phyloP scores from a whole-genome alignment of 2,113 vertebrate genomes.

The Pyrgilauda ruficollis region DNA sequence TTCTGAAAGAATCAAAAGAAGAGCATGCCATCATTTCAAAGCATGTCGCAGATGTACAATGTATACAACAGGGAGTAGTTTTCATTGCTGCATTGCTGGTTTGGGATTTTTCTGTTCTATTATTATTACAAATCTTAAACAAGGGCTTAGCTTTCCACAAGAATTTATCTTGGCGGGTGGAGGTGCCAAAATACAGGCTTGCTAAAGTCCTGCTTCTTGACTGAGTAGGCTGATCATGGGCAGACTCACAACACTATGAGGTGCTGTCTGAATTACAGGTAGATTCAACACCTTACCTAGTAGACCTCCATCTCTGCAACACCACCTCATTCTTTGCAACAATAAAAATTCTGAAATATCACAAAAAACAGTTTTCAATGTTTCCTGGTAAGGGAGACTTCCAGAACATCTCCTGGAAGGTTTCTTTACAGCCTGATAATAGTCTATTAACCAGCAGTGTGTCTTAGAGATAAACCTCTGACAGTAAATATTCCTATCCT shows the following conservation, averaged over 20 bases:
- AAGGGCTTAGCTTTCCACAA: background rate
- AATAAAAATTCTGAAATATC: background rate
- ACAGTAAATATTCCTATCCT: background rate
- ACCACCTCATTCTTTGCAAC: background rate
- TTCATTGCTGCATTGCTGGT: background rate
- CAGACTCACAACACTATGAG: background rate
- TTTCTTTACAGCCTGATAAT: background rate
- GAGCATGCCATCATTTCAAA: background rate
- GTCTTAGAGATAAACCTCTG: background rate
- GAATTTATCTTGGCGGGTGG: rapidly evolving
- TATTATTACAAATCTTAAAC: background rate
- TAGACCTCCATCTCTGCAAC: background rate
- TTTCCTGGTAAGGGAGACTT: background rate
- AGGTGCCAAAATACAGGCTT: background rate
- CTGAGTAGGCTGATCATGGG: background rate
- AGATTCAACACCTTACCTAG: background rate
- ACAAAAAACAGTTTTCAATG: background rate
- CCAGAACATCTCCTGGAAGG: background rate
- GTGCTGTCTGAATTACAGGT: background rate
- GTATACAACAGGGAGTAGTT: background rate
- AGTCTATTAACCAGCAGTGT: background rate
- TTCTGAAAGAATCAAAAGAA: slow-evolving; percentile 50
- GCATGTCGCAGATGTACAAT: background rate
- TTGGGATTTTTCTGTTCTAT: background rate
- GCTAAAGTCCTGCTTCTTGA: background rate